Evolutionary conservation across 2,888 invertebrate genomes (phyloP).

Genomic region (Drosophila gaucha): DNA sequence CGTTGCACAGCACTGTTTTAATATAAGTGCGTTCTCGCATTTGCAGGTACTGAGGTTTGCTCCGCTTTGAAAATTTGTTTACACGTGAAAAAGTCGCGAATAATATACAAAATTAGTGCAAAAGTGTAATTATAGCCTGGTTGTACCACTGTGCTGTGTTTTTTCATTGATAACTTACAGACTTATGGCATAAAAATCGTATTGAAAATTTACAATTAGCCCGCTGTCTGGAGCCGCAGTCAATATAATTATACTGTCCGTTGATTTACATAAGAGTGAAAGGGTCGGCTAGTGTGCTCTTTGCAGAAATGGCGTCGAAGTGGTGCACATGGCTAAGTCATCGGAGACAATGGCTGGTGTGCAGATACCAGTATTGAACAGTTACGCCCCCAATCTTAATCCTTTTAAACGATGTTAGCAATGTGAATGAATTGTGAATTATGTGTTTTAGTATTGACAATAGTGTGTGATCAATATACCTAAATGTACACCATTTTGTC

Average conservation of each 20-base stretch:
- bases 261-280: conserved; percentile 67
- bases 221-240: conserved; percentile 74
- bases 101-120: conserved; percentile 25
- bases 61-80: conserved; percentile 70
- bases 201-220: conserved; percentile 67
- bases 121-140: conserved; percentile 41
- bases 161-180: conserved; percentile 12
- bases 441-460: conserved; percentile 8
- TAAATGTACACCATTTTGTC: conserved; percentile 78
- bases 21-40: conserved; percentile 84
- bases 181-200: conserved; percentile 34
- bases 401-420: background rate
- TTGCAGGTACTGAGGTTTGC: conserved; percentile 79
- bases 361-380: conserved; percentile 30
- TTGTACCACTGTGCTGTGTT: conserved; percentile 38
- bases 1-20: conserved; percentile 58
- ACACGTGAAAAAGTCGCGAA: conserved; percentile 41
- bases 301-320: conserved; percentile 77
- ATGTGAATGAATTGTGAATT: conserved; percentile 20
- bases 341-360: conserved; percentile 42
- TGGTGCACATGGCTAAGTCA: conserved; percentile 73
- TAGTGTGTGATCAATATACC: conserved; percentile 27
- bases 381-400: conserved; percentile 9
- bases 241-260: conserved; percentile 59
- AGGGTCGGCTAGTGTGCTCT: conserved; percentile 63